Percentiles rank a stretch among this genome's conserved stretches.
Conservation (phyloP, 2,113 vertebrate genomes). For the Tupaia tana region DNA sequence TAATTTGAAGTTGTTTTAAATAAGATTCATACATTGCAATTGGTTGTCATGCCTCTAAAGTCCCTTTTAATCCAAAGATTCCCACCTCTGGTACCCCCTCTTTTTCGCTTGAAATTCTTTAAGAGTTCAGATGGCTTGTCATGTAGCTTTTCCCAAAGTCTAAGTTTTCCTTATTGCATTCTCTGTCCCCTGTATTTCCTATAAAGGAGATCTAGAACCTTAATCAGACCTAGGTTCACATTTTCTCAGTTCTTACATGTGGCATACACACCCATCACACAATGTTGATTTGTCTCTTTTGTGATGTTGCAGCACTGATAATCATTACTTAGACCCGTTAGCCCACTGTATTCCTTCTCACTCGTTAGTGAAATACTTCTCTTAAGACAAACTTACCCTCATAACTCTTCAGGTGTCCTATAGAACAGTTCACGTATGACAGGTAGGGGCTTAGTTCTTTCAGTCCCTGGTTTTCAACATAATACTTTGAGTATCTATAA, state of each 20-base stretch:
- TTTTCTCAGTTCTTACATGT: not conserved
- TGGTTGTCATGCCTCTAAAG: not conserved
- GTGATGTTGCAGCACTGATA: not conserved
- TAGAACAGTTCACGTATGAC: not conserved
- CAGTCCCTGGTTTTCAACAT: constrained; percentile 45
- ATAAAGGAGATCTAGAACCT: not conserved
- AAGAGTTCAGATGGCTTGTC: not conserved
- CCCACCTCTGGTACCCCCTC: not conserved
- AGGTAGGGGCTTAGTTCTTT: not conserved
- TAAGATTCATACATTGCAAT: not conserved
- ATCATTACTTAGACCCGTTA: not conserved
- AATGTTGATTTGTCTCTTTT: not conserved
- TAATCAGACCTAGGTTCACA: not conserved
- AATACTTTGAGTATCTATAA: constrained; percentile 22
- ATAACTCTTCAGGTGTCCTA: not conserved
- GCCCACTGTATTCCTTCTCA: not conserved
- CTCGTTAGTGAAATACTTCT: constrained; percentile 4
- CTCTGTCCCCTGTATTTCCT: not conserved
- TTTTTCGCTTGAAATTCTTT: not conserved
- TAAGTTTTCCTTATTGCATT: not conserved
- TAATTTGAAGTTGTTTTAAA: not conserved
- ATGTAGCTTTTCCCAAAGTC: not conserved
- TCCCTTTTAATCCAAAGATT: not conserved
- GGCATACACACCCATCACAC: not conserved
- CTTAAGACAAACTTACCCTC: not conserved